A percentile compares a stretch with the other conserved stretches of the same genome.
phyloP scores from a whole-genome alignment of 2,113 vertebrate species.

The Felis chaus region DNA sequence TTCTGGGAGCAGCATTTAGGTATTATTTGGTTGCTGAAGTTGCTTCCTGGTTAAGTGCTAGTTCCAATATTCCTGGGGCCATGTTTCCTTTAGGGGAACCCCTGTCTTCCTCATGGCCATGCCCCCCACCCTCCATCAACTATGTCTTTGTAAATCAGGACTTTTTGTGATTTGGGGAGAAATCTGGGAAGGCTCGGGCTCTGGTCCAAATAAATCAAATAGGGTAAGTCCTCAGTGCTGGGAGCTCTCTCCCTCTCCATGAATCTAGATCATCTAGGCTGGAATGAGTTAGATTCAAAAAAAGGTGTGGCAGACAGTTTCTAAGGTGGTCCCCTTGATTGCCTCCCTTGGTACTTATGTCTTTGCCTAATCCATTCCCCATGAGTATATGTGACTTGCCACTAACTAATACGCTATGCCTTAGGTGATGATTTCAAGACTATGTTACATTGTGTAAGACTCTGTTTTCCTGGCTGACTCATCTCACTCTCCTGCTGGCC shows the following conservation, averaged over 20 bases:
- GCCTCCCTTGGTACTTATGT: no score
- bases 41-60: background rate
- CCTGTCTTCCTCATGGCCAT: background rate
- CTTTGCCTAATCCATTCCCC: background rate
- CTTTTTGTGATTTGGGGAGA: background rate
- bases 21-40: background rate
- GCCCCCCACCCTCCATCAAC: fast-evolving
- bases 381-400: background rate
- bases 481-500: background rate
- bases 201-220: background rate
- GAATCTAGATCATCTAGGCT: background rate
- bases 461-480: background rate
- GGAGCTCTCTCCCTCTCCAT: background rate
- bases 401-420: background rate
- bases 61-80: background rate
- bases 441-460: fast-evolving
- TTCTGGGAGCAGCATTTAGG: background rate
- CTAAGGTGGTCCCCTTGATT: background rate
- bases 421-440: background rate
- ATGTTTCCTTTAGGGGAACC: background rate
- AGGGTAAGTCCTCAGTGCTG: no score
- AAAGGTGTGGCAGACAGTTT: background rate
- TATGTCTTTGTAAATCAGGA: background rate
- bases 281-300: background rate
- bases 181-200: background rate